Evolutionary conservation across 1,140 invertebrate species (phyloP), one percentile per base, ranked within the genome.

Genomic region (Teleopsis dalmanni): DNA sequence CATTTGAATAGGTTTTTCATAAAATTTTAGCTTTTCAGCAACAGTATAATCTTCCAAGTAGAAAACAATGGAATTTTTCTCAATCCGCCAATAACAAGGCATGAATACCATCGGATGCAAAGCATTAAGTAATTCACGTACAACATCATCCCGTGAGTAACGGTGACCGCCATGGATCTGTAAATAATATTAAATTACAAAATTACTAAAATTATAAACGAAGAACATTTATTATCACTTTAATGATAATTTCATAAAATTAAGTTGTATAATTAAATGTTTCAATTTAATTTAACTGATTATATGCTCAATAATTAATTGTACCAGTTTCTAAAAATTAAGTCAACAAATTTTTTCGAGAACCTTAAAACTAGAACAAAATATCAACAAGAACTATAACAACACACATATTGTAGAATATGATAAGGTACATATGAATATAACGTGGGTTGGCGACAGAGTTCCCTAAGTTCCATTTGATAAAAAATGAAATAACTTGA

Each of bases 81-180:
- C 73, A n/a, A 62, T 51, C 16, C 72, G 76, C 62, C 76, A 79
- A 57, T 77, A 78, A 48, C 78, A 74, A 4, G 86, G 84, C 38
- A 78, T 72, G 53, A 88, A 83, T 6, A 76, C 66, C 18, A 79
- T 74, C 3, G 84, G 84, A 19, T 76, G 72, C 26, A 87, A 68
- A 26, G 75, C 75, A 4, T 76, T 79, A 14, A 79, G 57, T 2
- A 88, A 57, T 18, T 74, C 74, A 45, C 76, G 77, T 35, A 85
- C 53, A 1, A 88, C 44, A 45, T 79, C 79, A 23, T 81, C 76
- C 62, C 85, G 87, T 2, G 81, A 78, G 65, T 86, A 85, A 63
- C 84, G 84, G 8, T 80, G 76, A 27, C 84, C 85, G 72, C 79
- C 81, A 18, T 83, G 81, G 55, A 88, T 78, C 80, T 83, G 51